phyloP scores from a whole-genome alignment of 2,888 invertebrate genomes.

The Leistus spinibarbis region DNA sequence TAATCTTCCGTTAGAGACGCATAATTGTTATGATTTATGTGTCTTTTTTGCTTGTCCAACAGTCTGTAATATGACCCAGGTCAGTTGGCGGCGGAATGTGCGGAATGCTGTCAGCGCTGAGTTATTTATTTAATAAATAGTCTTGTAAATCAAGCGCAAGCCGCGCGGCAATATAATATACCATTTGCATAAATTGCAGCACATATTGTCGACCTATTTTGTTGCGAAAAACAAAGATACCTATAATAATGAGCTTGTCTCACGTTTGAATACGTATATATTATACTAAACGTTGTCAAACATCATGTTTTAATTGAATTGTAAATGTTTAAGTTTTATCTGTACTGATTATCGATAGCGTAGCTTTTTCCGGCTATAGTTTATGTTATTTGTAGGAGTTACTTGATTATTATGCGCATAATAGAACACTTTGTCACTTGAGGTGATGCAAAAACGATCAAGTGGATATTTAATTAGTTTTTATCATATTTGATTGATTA shows the following conservation, averaged over 20 bases:
- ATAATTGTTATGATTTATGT: neutral
- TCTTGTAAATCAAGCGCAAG: slow-evolving; percentile 18
- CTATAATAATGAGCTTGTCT: neutral
- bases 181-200: slow-evolving; percentile 6
- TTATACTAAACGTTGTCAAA: neutral
- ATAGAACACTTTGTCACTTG: neutral
- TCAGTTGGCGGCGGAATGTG: slow-evolving; percentile 30
- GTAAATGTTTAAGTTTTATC: neutral
- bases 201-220: slow-evolving; percentile 1
- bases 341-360: neutral
- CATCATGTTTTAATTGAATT: neutral
- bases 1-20: neutral
- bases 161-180: neutral
- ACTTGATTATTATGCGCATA: neutral
- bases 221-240: neutral
- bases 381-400: neutral
- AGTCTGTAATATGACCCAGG: slow-evolving; percentile 29
- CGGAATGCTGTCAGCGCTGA: slow-evolving; percentile 16
- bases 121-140: slow-evolving; percentile 33
- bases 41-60: slow-evolving; percentile 13
- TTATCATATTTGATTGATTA: neutral
- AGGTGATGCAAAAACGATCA: neutral
- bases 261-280: neutral
- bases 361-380: neutral
- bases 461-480: neutral